Evolutionary conservation across 2,888 invertebrate species (phyloP).

Genomic region (Tiphia femorata): DNA sequence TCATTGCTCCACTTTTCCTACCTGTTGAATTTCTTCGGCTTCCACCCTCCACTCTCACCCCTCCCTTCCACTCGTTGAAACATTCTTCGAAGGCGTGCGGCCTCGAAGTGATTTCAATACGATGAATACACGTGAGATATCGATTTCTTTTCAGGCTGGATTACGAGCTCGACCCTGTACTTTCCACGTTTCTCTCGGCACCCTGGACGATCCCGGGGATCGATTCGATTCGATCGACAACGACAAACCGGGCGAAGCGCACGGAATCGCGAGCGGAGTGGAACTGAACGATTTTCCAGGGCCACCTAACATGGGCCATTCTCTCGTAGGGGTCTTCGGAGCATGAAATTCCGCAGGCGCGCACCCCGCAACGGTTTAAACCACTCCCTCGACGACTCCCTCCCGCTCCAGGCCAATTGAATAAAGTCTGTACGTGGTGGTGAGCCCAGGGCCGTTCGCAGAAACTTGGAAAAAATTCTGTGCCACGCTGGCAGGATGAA

Average conservation of each 20-base stretch:
- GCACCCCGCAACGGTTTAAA: conserved; percentile 46
- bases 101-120: too few species aligned
- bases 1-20: conserved; percentile 20
- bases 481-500: neutral
- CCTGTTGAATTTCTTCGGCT: conserved; percentile 42
- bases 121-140: too few species aligned
- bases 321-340: conserved; percentile 36
- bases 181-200: too few species aligned
- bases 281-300: conserved; percentile 34
- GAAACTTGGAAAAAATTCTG: neutral
- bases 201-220: neutral
- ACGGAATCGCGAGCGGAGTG: conserved; percentile 25
- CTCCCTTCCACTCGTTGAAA: neutral
- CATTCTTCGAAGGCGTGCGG: too few species aligned
- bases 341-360: conserved; percentile 56
- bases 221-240: neutral
- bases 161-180: too few species aligned
- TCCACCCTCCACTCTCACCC: too few species aligned
- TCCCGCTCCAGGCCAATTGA: conserved; percentile 13
- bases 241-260: conserved; percentile 9
- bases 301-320: conserved; percentile 31
- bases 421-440: conserved; percentile 24
- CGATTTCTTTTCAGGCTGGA: too few species aligned
- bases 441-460: neutral
- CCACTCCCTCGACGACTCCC: conserved; percentile 31